Percentiles rank a stretch among this genome's conserved stretches.
Conservation (phyloP, 2,113 vertebrate species). For the Cebidichthys violaceus region DNA sequence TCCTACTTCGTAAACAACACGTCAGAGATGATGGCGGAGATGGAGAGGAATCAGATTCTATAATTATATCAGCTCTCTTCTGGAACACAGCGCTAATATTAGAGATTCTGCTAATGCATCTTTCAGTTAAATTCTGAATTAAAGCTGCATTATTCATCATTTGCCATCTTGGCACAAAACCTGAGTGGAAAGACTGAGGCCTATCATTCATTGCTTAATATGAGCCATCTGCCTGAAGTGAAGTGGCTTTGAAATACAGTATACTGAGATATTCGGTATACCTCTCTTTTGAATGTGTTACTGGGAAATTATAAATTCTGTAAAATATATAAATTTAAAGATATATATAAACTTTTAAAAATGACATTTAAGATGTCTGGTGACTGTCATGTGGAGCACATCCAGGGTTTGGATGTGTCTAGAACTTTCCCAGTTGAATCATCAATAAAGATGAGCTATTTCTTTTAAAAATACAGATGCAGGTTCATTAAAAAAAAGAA, state of each 20-base stretch:
- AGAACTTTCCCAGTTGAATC: background rate
- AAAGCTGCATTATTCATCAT: constrained; percentile 75
- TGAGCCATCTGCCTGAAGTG: constrained; percentile 20
- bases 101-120: constrained; percentile 68
- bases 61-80: constrained; percentile 76
- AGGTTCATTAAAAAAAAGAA: background rate
- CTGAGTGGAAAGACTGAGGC: constrained; percentile 22
- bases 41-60: constrained; percentile 66
- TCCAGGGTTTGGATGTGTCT: background rate
- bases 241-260: constrained; percentile 26
- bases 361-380: background rate
- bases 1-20: constrained; percentile 75
- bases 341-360: background rate
- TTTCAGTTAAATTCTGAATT: constrained; percentile 65
- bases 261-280: constrained; percentile 5
- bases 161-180: constrained; percentile 40
- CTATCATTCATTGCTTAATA: constrained; percentile 29
- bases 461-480: background rate
- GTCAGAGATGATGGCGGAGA: constrained; percentile 74
- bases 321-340: background rate
- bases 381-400: too few species aligned
- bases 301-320: background rate
- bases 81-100: constrained; percentile 69
- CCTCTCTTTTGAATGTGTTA: background rate
- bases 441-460: background rate